Evolutionary conservation across 1,140 invertebrate species (phyloP), one percentile per base, ranked within the genome.

Genomic region (Penaeus japonicus): DNA sequence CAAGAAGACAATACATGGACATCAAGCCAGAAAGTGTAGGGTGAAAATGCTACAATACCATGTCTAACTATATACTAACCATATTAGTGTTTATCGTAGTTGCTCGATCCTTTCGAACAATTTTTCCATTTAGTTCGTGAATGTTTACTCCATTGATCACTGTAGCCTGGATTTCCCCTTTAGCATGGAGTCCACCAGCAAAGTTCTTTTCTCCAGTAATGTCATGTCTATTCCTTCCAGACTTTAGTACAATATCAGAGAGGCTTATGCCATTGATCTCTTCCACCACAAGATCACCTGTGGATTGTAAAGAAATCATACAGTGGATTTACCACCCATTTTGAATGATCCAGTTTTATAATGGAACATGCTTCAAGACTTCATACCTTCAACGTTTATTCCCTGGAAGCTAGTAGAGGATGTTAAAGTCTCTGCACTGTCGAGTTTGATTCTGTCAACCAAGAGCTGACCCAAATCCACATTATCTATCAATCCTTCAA

Each of bases 61-160:
- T n/a, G n/a, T n/a, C 47, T 12, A 15, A 47, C 1, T 15, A 1
- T 4, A 47, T 47, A 47, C 47, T 15, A 47, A 47, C 47, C 47
- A 47, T 1, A 15, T 47, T 15, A 7, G 10, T 7, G 10, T 47
- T 7, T 47, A 47, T 47, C 5, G 10, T 47, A 12, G 5, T 15
- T 15, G 47, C 4, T 47, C 47, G 10, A 39, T 88, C 80, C 22
- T 20, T 77, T 53, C 80, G 75, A 30, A 88, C 70, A 0, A 88
- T 27, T 1, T 65, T 83, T 20, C 4, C 15, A 54, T 88, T 88
- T 1, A 88, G 27, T n/a, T 22, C 24, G 4, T 30, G 27, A 20
- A 88, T 83, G 32, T 88, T 80, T 10, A 88, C 7, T 17, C 79
- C 81, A 77, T 88, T 88, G 17, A 88, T 22, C 2, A 39, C 5